Evolutionary conservation across 2,113 vertebrate genomes (phyloP).

Genomic region (Charadrius vociferus): DNA sequence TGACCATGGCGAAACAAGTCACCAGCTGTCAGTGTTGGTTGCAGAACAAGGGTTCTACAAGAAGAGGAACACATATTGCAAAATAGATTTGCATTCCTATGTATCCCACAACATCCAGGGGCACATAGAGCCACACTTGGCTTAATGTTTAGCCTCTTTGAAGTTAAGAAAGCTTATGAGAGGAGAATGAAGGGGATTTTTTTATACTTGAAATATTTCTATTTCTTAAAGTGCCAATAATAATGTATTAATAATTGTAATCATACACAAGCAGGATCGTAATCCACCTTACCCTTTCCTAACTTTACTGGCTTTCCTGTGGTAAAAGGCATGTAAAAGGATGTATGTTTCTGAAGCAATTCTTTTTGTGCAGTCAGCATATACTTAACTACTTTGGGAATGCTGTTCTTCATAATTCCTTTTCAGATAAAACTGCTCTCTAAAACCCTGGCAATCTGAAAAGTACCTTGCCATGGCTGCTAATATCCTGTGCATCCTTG

Average conservation of each 20-base stretch:
- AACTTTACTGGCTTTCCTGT: background rate
- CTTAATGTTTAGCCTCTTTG: background rate
- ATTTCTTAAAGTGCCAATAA: background rate
- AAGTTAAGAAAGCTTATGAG: background rate
- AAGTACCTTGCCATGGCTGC: background rate
- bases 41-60: background rate
- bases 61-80: background rate
- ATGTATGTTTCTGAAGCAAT: background rate
- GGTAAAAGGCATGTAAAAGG: background rate
- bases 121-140: background rate
- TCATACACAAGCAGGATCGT: background rate
- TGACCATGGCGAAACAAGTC: background rate
- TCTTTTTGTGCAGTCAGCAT: background rate
- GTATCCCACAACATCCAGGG: background rate
- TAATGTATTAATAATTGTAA: background rate
- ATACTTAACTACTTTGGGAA: background rate
- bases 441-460: background rate
- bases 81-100: background rate
- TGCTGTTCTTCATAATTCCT: background rate
- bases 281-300: background rate
- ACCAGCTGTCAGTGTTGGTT: background rate
- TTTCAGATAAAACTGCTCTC: background rate
- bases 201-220: background rate
- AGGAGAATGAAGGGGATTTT: background rate
- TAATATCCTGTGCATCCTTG: background rate